Percentiles rank a stretch among this genome's conserved stretches.
These are phyloP conservation scores for Lophotis ruficrista DNA, from an alignment of 2,113 vertebrate species.

Conservation along the genomic window DNA sequence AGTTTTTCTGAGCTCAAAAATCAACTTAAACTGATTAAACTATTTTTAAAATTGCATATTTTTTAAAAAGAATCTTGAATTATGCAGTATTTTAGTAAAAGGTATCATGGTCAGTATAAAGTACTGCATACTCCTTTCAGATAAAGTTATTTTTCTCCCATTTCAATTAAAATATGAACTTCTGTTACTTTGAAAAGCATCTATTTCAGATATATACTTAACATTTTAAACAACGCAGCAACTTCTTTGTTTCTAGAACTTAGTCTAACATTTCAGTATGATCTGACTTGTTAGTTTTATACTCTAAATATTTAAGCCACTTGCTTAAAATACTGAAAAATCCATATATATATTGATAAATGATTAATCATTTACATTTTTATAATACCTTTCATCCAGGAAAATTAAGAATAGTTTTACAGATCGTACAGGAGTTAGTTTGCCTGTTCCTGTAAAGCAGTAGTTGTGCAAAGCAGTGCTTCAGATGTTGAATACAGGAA, in stretches of 20 bases:
- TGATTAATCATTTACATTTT: not conserved
- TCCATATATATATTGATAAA: not conserved
- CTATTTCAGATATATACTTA: not conserved
- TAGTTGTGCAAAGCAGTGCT: not conserved
- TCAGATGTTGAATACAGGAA: not conserved
- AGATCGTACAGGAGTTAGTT: not conserved
- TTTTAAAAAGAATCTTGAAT: not conserved
- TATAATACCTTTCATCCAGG: not conserved
- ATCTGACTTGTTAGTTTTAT: not conserved
- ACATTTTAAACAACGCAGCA: not conserved
- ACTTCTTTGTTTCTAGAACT: not conserved
- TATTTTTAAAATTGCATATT: accelerated
- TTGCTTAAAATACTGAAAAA: not conserved
- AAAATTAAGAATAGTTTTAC: not conserved
- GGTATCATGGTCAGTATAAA: not conserved
- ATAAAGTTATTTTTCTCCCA: not conserved
- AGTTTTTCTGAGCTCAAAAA: not conserved
- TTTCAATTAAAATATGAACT: not conserved
- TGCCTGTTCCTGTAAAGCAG: not conserved
- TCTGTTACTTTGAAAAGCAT: not conserved
- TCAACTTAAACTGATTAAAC: not conserved
- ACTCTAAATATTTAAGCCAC: not conserved
- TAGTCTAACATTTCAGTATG: not conserved
- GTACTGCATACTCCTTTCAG: not conserved
- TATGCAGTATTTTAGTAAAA: not conserved